Conservation (phyloP, 2,797 vertebrate species). For the Avahi laniger region DNA sequence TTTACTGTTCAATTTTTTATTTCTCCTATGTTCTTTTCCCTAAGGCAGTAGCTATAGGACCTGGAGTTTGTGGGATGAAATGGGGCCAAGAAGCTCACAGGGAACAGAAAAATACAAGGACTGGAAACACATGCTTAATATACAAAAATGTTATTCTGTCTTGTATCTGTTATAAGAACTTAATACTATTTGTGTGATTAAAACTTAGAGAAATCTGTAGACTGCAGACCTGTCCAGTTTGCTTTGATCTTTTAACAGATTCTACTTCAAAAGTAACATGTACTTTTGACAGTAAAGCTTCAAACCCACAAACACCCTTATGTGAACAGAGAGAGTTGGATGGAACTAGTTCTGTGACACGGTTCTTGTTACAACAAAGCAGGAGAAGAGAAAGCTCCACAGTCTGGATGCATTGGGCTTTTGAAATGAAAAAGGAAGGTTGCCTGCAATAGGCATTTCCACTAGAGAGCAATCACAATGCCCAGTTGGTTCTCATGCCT, state of each 20-base stretch:
- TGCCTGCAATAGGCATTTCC: neutral
- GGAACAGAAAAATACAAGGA: neutral
- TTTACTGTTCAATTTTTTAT: neutral
- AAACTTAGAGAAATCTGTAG: neutral
- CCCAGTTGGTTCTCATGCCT: neutral
- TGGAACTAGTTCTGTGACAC: neutral
- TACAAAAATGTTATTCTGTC: neutral
- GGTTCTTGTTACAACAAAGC: conserved; percentile 39
- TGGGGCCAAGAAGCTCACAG: neutral
- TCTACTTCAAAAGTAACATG: neutral
- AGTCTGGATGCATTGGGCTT: neutral
- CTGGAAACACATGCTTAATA: neutral
- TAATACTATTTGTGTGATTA: neutral
- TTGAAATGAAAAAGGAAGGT: conserved; percentile 33
- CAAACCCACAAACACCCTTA: neutral
- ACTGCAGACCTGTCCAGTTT: neutral
- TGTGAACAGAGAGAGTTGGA: neutral
- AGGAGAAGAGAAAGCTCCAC: neutral
- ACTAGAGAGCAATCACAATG: neutral
- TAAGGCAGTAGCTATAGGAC: neutral
- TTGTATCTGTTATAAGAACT: neutral
- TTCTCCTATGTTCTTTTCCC: neutral
- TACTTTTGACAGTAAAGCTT: neutral
- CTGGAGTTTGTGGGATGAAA: neutral
- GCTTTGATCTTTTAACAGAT: neutral